Percentiles rank a stretch among this genome's conserved stretches.
phyloP scores from a whole-genome alignment of 2,888 invertebrate genomes.

The Hartigia nigra region DNA sequence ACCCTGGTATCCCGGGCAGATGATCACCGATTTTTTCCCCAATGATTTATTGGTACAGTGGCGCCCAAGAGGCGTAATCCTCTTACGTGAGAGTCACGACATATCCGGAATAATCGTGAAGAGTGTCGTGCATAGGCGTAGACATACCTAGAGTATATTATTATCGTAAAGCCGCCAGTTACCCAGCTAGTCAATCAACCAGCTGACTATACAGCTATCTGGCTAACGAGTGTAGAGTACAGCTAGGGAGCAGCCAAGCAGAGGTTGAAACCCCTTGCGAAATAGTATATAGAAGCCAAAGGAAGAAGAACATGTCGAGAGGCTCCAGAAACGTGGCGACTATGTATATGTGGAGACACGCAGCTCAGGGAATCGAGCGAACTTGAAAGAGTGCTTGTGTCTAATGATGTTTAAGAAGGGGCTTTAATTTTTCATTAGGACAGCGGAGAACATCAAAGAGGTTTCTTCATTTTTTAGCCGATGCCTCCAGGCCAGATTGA shows the following conservation, averaged over 20 bases:
- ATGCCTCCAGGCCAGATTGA: conserved; percentile 55
- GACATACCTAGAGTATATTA: not conserved
- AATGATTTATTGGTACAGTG: conserved; percentile 44
- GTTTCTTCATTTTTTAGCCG: conserved; percentile 60
- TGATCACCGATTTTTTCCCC: conserved; percentile 40
- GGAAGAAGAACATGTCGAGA: not conserved
- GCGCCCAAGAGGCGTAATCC: conserved; percentile 21
- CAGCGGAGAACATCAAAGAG: conserved; percentile 61
- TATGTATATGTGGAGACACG: not conserved
- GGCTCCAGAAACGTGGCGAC: not conserved
- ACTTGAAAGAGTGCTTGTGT: conserved; percentile 58
- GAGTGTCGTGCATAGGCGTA: not conserved
- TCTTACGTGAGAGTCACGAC: not conserved
- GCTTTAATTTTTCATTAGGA: conserved; percentile 66
- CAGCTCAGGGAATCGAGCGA: conserved; percentile 26
- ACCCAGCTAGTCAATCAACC: not conserved
- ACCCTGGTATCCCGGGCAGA: conserved; percentile 29
- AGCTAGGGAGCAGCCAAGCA: not conserved
- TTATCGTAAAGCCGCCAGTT: not conserved
- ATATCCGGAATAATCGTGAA: not conserved
- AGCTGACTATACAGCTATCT: not conserved
- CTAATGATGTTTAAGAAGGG: conserved; percentile 65
- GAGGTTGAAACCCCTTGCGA: not conserved
- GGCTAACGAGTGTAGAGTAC: not conserved
- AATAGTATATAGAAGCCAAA: not conserved